These are phyloP conservation scores for Myotis planiceps DNA, from an alignment of 2,797 vertebrate species.

Conservation along the genomic window DNA sequence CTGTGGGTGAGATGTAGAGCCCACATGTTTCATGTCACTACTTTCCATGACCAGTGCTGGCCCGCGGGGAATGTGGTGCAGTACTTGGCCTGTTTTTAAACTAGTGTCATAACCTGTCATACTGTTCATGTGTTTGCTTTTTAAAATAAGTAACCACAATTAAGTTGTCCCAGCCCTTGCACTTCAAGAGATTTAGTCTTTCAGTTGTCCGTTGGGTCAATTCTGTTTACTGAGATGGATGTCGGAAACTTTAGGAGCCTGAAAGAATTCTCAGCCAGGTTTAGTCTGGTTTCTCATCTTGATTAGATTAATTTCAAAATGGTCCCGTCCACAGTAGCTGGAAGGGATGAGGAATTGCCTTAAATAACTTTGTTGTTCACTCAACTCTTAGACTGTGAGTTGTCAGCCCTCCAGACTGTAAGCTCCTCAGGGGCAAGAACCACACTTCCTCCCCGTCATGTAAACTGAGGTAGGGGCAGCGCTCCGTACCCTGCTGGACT, in stretches of 20 bases:
- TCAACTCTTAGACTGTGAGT: background rate
- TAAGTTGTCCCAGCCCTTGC: background rate
- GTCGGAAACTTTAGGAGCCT: background rate
- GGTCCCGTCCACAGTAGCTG: background rate
- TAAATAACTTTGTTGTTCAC: slow-evolving; percentile 27
- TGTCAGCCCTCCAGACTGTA: background rate
- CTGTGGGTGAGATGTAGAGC: slow-evolving; percentile 69
- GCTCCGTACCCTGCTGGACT: slow-evolving; percentile 20
- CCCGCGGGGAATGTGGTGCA: background rate
- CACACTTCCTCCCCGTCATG: background rate
- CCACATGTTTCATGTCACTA: slow-evolving; percentile 60
- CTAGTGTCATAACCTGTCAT: background rate
- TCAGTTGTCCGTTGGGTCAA: background rate
- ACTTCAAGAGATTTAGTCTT: background rate
- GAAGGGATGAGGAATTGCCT: slow-evolving; percentile 56
- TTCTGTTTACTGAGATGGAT: background rate
- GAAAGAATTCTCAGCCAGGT: slow-evolving; percentile 43
- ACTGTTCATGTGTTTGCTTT: slow-evolving; percentile 42
- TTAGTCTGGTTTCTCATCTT: slow-evolving; percentile 40
- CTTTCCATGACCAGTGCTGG: slow-evolving; percentile 54
- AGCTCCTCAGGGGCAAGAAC: slow-evolving; percentile 9
- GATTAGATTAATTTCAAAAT: background rate
- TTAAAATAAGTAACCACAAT: background rate
- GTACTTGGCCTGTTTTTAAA: slow-evolving; percentile 17
- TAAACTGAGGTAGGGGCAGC: background rate